Evolutionary conservation across 2,113 vertebrate species (phyloP).

Genomic region (Elephantulus edwardii): DNA sequence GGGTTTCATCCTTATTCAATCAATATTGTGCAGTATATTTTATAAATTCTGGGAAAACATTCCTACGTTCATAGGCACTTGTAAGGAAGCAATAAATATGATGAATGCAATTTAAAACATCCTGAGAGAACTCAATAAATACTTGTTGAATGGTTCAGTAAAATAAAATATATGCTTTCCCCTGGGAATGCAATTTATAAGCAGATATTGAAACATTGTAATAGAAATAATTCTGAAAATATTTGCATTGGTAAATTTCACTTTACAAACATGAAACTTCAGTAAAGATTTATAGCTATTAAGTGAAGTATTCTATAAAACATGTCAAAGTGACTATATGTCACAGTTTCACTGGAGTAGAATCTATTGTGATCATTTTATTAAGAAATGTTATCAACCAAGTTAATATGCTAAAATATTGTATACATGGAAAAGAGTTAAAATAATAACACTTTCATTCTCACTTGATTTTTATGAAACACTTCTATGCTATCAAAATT

Average conservation of each 20-base stretch:
- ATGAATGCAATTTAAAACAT: neutral
- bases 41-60: neutral
- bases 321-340: neutral
- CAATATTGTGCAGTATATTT: conserved; percentile 8
- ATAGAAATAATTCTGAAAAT: conserved; percentile 36
- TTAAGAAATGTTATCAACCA: neutral
- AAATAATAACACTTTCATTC: neutral
- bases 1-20: conserved; percentile 2
- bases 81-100: conserved; percentile 10
- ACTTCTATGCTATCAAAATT: neutral
- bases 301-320: neutral
- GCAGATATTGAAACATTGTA: neutral
- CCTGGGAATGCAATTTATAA: neutral
- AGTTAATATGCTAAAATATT: neutral
- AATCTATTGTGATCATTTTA: neutral
- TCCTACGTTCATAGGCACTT: neutral
- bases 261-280: neutral
- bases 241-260: neutral
- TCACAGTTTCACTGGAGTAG: accelerated
- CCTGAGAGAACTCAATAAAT: conserved; percentile 21
- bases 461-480: too few relatives aligned
- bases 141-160: conserved; percentile 10
- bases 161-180: neutral
- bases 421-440: accelerated
- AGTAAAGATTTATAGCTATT: neutral